Evolutionary conservation across 1,140 invertebrate species (phyloP).

Genomic region (Lepidurus apus): DNA sequence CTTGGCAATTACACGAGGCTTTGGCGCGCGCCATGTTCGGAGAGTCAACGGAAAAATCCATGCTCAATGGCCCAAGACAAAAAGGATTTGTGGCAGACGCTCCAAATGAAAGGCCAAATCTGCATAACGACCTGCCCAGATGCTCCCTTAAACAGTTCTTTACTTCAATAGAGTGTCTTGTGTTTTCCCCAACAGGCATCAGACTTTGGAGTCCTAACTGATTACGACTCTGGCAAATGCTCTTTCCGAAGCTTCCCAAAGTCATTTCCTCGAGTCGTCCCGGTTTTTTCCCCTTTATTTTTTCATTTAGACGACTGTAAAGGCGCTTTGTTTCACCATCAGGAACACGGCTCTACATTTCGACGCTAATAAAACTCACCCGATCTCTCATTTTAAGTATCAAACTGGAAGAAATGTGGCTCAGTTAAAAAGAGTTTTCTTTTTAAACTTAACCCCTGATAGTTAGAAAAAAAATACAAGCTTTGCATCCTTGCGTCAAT

Average conservation of each 20-base stretch:
- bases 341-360: too few species aligned
- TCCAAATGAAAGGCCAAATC: slow-evolving; percentile 15
- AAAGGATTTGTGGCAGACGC: slow-evolving; percentile 18
- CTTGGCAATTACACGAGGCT: slow-evolving; percentile 21
- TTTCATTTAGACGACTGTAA: neutral
- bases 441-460: too few species aligned
- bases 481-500: neutral
- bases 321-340: too few species aligned
- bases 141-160: neutral
- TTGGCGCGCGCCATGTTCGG: neutral
- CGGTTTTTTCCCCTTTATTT: neutral
- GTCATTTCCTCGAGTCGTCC: neutral
- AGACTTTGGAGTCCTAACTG: slow-evolving; percentile 1
- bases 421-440: too few species aligned
- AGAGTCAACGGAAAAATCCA: slow-evolving; percentile 1
- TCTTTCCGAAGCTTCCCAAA: neutral
- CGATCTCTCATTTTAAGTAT: too few species aligned
- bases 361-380: too few species aligned
- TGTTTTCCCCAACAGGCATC: neutral
- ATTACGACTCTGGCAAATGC: slow-evolving; percentile 19
- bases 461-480: too few species aligned
- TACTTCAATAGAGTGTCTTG: slow-evolving; percentile 19
- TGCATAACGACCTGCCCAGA: slow-evolving; percentile 17
- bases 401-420: too few species aligned
- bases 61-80: slow-evolving; percentile 18